phyloP scores from a whole-genome alignment of 1,140 invertebrate species.

The Whitmania pigra region DNA sequence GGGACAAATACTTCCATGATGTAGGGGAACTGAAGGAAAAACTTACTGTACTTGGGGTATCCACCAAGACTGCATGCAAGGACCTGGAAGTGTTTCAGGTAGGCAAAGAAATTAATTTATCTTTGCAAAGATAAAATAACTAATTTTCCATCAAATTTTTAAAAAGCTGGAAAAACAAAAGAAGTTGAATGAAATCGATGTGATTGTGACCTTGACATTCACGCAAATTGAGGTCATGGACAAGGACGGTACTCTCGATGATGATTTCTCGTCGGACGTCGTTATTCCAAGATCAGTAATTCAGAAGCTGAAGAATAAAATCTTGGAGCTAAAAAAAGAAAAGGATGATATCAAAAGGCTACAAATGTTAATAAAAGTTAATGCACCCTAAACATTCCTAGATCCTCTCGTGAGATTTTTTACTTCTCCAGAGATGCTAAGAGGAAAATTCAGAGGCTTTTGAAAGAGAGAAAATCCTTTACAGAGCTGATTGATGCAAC shows the following conservation, averaged over 20 bases:
- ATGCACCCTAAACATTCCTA: neutral
- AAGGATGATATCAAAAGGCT: conserved; percentile 49
- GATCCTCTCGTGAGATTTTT: neutral
- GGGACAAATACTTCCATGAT: neutral
- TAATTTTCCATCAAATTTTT: neutral
- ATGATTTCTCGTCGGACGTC: conserved; percentile 49
- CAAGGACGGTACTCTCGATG: conserved; percentile 39
- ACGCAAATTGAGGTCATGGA: conserved; percentile 54
- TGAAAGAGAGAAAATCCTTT: conserved; percentile 39
- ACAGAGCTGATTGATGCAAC: conserved; percentile 35
- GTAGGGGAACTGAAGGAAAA: neutral
- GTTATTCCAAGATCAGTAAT: conserved; percentile 52
- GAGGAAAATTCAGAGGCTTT: conserved; percentile 38
- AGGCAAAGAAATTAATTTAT: neutral
- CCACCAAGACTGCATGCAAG: neutral
- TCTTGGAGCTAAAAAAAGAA: conserved; percentile 53
- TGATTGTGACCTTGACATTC: conserved; percentile 52
- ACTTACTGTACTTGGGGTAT: neutral
- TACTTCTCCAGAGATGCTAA: conserved; percentile 35
- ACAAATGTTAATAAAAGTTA: conserved; percentile 43
- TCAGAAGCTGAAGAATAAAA: conserved; percentile 48
- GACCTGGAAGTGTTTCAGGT: conserved; percentile 10
- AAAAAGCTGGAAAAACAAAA: conserved; percentile 54
- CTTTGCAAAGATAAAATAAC: too few relatives aligned
- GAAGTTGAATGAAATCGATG: conserved; percentile 55